Evolutionary conservation across 2,797 vertebrate genomes (phyloP).

Genomic region (Poecilia velifera): DNA sequence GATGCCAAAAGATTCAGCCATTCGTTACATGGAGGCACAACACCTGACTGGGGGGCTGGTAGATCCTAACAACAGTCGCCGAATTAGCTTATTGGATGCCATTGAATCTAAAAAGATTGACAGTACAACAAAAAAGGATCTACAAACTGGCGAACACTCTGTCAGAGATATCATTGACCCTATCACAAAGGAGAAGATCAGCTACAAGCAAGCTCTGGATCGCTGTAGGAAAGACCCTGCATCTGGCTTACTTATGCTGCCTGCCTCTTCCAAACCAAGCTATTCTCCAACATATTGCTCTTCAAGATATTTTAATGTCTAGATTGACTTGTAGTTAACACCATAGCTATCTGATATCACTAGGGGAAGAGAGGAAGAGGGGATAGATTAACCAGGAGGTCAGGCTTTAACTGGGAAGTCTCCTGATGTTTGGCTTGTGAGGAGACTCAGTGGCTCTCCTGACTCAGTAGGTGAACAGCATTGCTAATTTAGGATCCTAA

Average conservation of each 20-base stretch:
- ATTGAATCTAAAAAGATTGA: constrained; percentile 86
- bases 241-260: constrained; percentile 88
- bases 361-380: background rate
- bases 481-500: background rate
- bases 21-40: constrained; percentile 90
- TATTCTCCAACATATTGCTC: constrained; percentile 48
- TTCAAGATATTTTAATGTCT: constrained; percentile 25
- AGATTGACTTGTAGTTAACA: background rate
- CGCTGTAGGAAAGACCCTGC: constrained; percentile 85
- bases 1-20: constrained; percentile 88
- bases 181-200: constrained; percentile 90
- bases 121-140: constrained; percentile 83
- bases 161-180: constrained; percentile 90
- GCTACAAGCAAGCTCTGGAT: constrained; percentile 93
- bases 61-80: constrained; percentile 83
- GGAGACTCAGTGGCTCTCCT: background rate
- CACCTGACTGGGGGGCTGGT: constrained; percentile 93
- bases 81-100: constrained; percentile 86
- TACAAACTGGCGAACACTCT: constrained; percentile 86
- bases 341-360: background rate
- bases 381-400: background rate
- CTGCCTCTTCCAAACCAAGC: constrained; percentile 80
- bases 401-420: background rate
- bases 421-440: background rate
- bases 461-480: background rate